phyloP scores from a whole-genome alignment of 2,113 vertebrate species.

The Hemiprocne comata region DNA sequence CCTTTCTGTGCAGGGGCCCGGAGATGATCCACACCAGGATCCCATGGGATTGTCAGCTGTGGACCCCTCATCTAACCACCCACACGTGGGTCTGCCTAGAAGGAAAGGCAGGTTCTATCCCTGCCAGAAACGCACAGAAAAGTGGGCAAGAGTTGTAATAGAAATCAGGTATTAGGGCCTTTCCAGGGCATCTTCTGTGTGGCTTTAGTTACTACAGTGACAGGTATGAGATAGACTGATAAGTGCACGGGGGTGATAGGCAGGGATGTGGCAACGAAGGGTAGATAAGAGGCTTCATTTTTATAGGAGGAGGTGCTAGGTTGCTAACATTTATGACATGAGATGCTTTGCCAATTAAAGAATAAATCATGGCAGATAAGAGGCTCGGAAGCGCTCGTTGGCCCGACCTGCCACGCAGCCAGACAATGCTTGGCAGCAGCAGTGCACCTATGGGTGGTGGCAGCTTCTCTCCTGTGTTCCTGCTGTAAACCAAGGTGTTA shows the following conservation, averaged over 20 bases:
- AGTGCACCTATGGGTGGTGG: accelerated
- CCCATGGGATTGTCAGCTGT: accelerated
- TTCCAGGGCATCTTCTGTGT: neutral
- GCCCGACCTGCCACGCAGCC: accelerated
- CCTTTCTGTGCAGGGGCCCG: accelerated
- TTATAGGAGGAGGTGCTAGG: neutral
- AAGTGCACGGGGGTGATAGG: neutral
- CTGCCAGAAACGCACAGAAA: neutral
- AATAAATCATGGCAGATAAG: slow-evolving; percentile 7
- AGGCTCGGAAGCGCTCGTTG: neutral
- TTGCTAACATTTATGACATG: neutral
- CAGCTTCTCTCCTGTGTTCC: too few relatives aligned
- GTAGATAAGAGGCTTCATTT: neutral
- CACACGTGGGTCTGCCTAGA: neutral
- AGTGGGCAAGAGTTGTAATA: neutral
- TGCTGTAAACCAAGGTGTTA: neutral
- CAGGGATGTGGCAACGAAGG: neutral
- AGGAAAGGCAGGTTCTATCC: neutral
- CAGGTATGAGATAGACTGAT: neutral
- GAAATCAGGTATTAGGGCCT: neutral
- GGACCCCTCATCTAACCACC: accelerated
- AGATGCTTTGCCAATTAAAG: neutral
- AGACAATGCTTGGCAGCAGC: accelerated
- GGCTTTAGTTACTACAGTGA: neutral
- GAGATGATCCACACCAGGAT: neutral